Evolutionary conservation across 2,888 invertebrate species (phyloP), one percentile per base, ranked within the genome.

Genomic region (Drosophila affinis): DNA sequence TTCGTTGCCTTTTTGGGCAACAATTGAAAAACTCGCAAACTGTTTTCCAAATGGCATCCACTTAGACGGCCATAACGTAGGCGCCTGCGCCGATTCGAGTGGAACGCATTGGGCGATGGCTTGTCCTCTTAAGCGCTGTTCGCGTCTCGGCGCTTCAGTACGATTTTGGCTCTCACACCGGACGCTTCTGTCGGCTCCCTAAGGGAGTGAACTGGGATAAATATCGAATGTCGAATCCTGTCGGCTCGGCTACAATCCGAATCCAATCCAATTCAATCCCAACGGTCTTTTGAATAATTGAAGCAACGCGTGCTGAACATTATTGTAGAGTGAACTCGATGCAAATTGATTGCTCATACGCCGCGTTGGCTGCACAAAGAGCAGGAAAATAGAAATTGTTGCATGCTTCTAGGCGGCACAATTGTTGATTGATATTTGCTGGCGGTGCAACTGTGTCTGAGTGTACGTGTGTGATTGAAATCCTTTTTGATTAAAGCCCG

Each of bases 201-300:
- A 24, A 10, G 51, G 51, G n/a, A 32, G n/a, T 49, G 12, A n/a
- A 10, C 27, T n/a, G 39, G 9, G 9, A 24, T 9, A 24, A 14
- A 14, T 14, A 53, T 14, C 10, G 18, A 18, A 18, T 18, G n/a
- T n/a, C 21, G 32, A 44, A 24, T 46, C 47, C 34, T 18, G 32
- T 21, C 21, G 21, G 21, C 21, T 34, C 48, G 51, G 45, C 34
- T 6, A 27, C 18, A 10, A 49, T 21, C 46, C 48, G 46, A 46
- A 47, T 6, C 18, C 18, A 10, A 49, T 17, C 27, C 53, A 32
- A 32, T 44, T 45, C 63, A 51, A 45, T 57, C 68, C 53, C 86
- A 84, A 88, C 83, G 83, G 88, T 62, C 77, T 86, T 86, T 85
- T 76, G 76, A 79, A 85, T 76, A 75, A 76, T 79, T 78, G 72